phyloP scores from a whole-genome alignment of 2,797 vertebrate species.

The Spondyliosoma cantharus region DNA sequence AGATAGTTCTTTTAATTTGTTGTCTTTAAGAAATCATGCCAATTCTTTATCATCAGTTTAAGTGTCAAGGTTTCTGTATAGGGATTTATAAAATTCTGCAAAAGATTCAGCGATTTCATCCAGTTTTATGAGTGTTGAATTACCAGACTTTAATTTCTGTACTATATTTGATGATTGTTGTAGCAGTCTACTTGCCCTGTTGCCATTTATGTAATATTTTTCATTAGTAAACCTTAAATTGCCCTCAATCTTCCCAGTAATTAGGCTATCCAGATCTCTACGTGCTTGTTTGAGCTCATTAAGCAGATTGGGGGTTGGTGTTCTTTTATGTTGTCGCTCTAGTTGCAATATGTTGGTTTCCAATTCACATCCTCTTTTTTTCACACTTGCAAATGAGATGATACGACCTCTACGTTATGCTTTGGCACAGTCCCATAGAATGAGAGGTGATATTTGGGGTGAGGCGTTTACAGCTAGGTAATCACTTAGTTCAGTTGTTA shows the following conservation, averaged over 20 bases:
- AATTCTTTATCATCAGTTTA: not conserved
- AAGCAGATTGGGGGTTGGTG: not conserved
- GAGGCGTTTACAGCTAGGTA: conserved; percentile 6
- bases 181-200: not conserved
- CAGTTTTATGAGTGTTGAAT: conserved; percentile 4
- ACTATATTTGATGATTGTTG: not conserved
- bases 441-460: not conserved
- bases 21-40: not conserved
- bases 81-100: not conserved
- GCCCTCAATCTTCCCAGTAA: not conserved
- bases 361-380: not conserved
- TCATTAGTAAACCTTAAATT: conserved; percentile 2
- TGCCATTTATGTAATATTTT: not conserved
- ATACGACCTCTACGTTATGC: conserved; percentile 15
- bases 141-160: conserved; percentile 6
- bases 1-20: not conserved
- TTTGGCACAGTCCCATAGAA: conserved; percentile 31
- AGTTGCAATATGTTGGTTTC: conserved; percentile 1
- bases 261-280: not conserved
- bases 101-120: not conserved
- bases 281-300: not conserved
- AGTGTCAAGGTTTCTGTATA: conserved; percentile 19
- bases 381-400: not conserved
- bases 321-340: conserved; percentile 28
- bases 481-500: not conserved